Conservation (phyloP, 1,140 invertebrate genomes). For the Drosophila hydei region DNA sequence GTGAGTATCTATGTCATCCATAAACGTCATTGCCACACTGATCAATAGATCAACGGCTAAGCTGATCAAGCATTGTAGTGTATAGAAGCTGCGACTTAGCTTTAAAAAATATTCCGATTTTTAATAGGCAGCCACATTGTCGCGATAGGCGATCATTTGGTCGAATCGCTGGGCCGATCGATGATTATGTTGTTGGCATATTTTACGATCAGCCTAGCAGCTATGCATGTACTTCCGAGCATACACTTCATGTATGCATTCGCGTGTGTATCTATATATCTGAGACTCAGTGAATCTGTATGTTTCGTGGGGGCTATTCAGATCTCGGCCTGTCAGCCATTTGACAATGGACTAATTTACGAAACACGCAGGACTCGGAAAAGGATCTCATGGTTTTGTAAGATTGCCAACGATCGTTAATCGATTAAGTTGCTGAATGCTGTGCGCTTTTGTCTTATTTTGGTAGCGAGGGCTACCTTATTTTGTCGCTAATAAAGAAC, state of each 20-base stretch:
- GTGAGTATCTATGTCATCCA: no score
- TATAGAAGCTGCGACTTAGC: conserved; percentile 16
- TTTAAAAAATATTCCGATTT: not conserved
- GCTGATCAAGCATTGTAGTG: conserved; percentile 12
- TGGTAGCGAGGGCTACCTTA: not conserved
- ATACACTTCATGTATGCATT: not conserved
- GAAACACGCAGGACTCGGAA: conserved; percentile 52
- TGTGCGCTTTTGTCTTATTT: conserved; percentile 47
- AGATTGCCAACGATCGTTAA: conserved; percentile 50
- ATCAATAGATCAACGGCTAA: no score
- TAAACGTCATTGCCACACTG: no score
- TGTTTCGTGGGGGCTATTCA: conserved; percentile 6
- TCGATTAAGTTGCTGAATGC: conserved; percentile 55
- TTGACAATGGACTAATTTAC: conserved; percentile 80
- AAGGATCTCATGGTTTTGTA: conserved; percentile 10
- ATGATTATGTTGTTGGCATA: conserved; percentile 75
- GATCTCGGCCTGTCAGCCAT: conserved; percentile 35
- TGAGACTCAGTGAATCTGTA: not conserved
- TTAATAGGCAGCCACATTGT: conserved; percentile 64
- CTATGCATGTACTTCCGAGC: conserved; percentile 30
- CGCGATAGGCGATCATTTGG: conserved; percentile 60
- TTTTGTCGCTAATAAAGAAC: conserved; percentile 74
- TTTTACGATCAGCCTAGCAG: conserved; percentile 69
- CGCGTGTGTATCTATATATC: not conserved
- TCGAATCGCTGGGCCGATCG: conserved; percentile 20